Evolutionary conservation across 2,888 invertebrate species (phyloP).

Genomic region (Xanthorhoe designata): DNA sequence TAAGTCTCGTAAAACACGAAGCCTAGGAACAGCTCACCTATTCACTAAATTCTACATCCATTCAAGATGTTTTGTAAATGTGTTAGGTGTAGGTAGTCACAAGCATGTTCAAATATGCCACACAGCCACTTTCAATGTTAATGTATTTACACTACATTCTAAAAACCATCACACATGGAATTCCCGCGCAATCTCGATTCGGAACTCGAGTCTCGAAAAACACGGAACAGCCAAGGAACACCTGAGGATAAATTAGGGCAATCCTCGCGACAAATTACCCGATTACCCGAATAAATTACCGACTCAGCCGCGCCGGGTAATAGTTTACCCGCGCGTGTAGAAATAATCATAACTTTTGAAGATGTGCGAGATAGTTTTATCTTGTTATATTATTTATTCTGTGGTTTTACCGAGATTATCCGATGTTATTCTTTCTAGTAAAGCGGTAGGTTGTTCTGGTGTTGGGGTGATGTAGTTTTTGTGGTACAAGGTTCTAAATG

Average conservation of each 20-base stretch:
- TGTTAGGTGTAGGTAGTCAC: no score
- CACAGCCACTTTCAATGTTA: no score
- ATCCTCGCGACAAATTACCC: constrained; percentile 71
- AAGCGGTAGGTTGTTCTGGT: no score
- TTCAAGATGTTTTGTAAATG: no score
- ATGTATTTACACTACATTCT: no score
- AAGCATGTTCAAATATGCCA: no score
- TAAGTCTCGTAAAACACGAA: no score
- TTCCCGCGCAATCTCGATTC: constrained; percentile 1
- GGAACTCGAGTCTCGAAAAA: constrained; percentile 12
- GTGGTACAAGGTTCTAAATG: neutral
- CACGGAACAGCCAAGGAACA: constrained; percentile 47
- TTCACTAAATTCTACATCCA: no score
- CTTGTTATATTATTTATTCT: no score
- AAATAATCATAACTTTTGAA: constrained; percentile 45
- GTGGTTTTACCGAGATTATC: neutral
- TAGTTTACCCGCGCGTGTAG: constrained; percentile 52
- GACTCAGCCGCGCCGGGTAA: constrained; percentile 46
- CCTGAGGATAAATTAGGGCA: constrained; percentile 68
- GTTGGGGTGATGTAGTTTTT: neutral
- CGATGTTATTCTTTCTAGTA: neutral
- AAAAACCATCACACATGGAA: neutral
- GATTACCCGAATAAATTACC: constrained; percentile 75
- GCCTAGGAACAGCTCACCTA: no score
- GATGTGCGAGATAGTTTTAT: neutral